Evolutionary conservation across 2,888 invertebrate genomes (phyloP), one percentile per base, ranked within the genome.

Genomic region (Drosophila mayaguana): DNA sequence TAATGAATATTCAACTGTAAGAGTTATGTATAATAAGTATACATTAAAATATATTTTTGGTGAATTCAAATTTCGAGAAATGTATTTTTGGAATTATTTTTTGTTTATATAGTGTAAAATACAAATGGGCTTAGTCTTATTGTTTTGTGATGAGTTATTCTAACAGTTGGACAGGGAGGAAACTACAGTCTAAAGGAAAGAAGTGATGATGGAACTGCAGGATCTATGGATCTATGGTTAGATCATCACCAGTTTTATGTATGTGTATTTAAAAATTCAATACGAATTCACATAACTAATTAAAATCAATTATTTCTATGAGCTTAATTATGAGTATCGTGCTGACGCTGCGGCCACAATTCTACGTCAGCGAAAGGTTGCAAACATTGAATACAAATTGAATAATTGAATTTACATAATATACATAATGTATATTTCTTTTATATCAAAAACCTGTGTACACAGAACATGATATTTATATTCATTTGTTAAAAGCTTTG

Each of bases 31-130:
- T 75, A 87, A 81, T 82, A 75, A 84, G 66, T 76, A 77, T 69
- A 59, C 64, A 62, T 69, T 38, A 69, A 70, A 69, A 68, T 68
- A 84, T 83, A 84, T 84, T 84, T 84, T 84, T 87, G 84, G 85
- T 87, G 83, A 84, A 83, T 74, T 75, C 59, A 82, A 84, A 74
- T 42, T 71, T 72, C 67, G 71, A 63, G 55, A 43, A 64, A 77
- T 50, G 53, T 67, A 57, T 50, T 34, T 20, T 32, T 50, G 43
- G 22, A 43, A 1, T 20, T 7, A 43, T 22, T 43, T 18, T 42
- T 40, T 42, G 11, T 14, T 43, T 22, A 20, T 7, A 20, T 7
- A 7, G 3, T 14, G 7, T 14, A 20, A 43, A 2, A 7, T 43
- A 6, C 12, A 2, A 43, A 20, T 20, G 32, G 32, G 32, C 11